Evolutionary conservation across 1,140 invertebrate genomes (phyloP).

Genomic region (Drosophila melanica): DNA sequence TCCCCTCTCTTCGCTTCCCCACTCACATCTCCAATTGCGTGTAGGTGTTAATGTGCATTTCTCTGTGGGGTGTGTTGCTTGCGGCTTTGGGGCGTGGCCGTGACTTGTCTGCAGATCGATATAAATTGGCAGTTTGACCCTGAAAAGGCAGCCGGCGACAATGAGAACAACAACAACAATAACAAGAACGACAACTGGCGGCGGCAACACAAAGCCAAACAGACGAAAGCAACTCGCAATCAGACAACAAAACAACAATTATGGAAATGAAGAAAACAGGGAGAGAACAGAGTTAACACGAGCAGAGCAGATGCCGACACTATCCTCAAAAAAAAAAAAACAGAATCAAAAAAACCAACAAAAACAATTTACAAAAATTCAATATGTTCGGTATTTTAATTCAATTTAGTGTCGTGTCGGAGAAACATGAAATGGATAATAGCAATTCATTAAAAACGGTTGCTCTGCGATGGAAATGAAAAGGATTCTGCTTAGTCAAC

Average conservation of each 20-base stretch:
- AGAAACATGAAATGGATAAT: slow-evolving; percentile 53
- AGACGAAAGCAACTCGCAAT: slow-evolving; percentile 36
- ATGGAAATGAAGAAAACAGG: slow-evolving; percentile 62
- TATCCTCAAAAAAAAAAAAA: slow-evolving; percentile 18
- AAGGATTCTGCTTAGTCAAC: slow-evolving; percentile 14
- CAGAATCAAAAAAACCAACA: not conserved
- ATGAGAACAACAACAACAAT: slow-evolving; percentile 19
- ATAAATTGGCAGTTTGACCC: slow-evolving; percentile 75
- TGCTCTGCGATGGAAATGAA: slow-evolving; percentile 1
- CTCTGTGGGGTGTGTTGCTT: not conserved
- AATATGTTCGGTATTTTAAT: slow-evolving; percentile 72
- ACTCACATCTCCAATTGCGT: slow-evolving; percentile 6
- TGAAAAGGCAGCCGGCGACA: slow-evolving; percentile 43
- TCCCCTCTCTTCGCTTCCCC: not conserved
- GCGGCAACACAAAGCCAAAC: slow-evolving; percentile 52
- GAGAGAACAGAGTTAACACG: not conserved
- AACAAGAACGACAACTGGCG: slow-evolving; percentile 6
- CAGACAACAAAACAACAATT: slow-evolving; percentile 63
- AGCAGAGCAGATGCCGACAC: slow-evolving; percentile 27
- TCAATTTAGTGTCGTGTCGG: slow-evolving; percentile 53
- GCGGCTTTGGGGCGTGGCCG: slow-evolving; percentile 28
- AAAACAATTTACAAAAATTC: slow-evolving; percentile 1
- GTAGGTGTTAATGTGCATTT: slow-evolving; percentile 61
- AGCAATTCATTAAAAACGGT: slow-evolving; percentile 24
- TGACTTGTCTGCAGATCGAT: slow-evolving; percentile 51